Conservation (phyloP, 92 coral and sea anemone genomes). For the Epizoanthus scotinus region DNA sequence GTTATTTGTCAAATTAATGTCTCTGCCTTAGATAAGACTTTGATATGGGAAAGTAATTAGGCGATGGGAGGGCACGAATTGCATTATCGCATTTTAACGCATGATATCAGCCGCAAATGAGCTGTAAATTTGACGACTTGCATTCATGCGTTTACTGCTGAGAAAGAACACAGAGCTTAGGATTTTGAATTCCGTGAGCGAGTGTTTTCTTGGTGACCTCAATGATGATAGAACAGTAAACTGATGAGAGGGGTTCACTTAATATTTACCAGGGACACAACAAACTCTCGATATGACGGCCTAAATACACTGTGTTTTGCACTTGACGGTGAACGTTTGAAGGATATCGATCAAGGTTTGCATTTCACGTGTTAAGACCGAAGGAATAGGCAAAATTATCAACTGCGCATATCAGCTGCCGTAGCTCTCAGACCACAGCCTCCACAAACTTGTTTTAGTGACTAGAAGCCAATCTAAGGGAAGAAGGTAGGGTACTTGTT, state of each 20-base stretch:
- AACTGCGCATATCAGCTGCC: background rate
- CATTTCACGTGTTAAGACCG: background rate
- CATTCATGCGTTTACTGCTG: constrained; percentile 17
- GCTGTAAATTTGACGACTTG: background rate
- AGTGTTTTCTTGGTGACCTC: background rate
- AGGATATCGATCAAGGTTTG: no score
- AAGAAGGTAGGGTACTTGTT: background rate
- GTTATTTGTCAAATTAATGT: constrained; percentile 7
- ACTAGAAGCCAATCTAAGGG: background rate
- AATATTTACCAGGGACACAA: constrained; percentile 6
- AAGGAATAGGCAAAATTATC: background rate
- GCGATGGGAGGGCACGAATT: constrained; percentile 6
- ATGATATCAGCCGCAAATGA: constrained; percentile 20
- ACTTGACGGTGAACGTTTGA: background rate
- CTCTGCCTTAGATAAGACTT: background rate
- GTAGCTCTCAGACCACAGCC: background rate
- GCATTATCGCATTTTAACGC: constrained; percentile 29
- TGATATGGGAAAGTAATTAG: constrained; percentile 10
- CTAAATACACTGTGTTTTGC: constrained; percentile 1
- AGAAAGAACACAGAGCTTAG: background rate
- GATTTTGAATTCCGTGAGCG: constrained; percentile 11
- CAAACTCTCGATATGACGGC: constrained; percentile 1
- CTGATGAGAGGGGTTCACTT: background rate
- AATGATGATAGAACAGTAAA: constrained; percentile 14
- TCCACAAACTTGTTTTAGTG: background rate